A percentile compares a stretch with the other conserved stretches of the same genome.
phyloP scores from a whole-genome alignment of 1,140 invertebrate species.

The Glossosoma conforme region DNA sequence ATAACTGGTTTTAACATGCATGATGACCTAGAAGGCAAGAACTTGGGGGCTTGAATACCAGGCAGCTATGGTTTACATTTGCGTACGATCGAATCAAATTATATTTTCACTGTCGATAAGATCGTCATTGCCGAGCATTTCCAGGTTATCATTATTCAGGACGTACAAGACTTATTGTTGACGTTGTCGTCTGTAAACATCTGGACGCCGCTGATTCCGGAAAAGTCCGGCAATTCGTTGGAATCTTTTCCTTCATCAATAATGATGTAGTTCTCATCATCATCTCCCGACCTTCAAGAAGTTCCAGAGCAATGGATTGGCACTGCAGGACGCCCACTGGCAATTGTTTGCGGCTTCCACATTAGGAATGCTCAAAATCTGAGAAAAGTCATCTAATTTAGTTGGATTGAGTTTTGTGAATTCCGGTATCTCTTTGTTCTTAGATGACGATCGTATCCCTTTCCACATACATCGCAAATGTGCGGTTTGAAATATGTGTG shows the following conservation, averaged over 20 bases:
- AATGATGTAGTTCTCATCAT: conserved; percentile 20
- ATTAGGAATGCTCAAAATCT: no score
- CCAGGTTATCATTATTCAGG: conserved; percentile 11
- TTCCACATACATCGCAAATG: conserved; percentile 49
- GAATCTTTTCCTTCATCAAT: conserved; percentile 15
- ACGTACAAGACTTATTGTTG: conserved; percentile 17
- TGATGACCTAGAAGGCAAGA: no score
- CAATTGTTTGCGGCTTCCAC: background rate
- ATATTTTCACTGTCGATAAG: no score
- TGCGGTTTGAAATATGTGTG: conserved; percentile 55
- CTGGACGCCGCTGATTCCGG: conserved; percentile 9
- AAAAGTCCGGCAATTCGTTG: conserved; percentile 1
- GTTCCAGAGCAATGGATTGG: background rate
- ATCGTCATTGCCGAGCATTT: no score
- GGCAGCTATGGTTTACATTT: no score
- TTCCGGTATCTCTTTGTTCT: conserved; percentile 13
- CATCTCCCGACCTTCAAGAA: conserved; percentile 10
- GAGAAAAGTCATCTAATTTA: no score
- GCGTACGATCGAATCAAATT: no score
- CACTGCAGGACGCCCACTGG: background rate
- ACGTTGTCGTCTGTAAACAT: conserved; percentile 20
- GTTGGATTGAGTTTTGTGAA: conserved; percentile 7
- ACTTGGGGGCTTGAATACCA: no score
- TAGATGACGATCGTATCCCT: conserved; percentile 26
- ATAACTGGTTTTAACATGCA: no score